Conservation (phyloP, 2,888 invertebrate genomes). For the Pandemis corylana region DNA sequence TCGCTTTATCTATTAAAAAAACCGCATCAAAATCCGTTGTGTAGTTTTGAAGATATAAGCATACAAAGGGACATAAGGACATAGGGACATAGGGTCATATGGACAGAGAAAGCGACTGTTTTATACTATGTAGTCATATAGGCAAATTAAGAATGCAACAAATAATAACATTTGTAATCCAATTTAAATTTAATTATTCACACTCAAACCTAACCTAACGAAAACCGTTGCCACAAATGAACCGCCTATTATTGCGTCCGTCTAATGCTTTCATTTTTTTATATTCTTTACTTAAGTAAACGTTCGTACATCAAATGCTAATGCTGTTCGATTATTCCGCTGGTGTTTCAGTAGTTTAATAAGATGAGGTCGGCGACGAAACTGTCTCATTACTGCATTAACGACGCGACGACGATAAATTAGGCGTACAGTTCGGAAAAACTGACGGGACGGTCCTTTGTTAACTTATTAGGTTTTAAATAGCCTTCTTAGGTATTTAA, state of each 20-base stretch:
- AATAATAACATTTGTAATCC: no score
- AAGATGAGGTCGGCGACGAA: slow-evolving; percentile 28
- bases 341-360: slow-evolving; percentile 23
- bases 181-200: no score
- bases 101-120: no score
- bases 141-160: no score
- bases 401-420: slow-evolving; percentile 22
- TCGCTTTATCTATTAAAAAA: no score
- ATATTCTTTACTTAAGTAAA: background rate
- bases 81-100: no score
- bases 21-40: no score
- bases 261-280: background rate
- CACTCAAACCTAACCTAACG: no score
- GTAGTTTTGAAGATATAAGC: no score
- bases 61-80: no score
- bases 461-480: background rate
- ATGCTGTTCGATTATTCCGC: slow-evolving; percentile 24
- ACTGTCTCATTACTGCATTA: slow-evolving; percentile 43
- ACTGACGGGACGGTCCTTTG: background rate
- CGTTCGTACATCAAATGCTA: slow-evolving; percentile 11
- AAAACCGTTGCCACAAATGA: no score
- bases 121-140: no score
- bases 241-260: background rate
- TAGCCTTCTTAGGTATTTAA: background rate
- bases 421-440: slow-evolving; percentile 13